Percentiles rank a stretch among this genome's conserved stretches.
Evolutionary conservation across 2,113 vertebrate species (phyloP).

Genomic region (Alosa alosa): DNA sequence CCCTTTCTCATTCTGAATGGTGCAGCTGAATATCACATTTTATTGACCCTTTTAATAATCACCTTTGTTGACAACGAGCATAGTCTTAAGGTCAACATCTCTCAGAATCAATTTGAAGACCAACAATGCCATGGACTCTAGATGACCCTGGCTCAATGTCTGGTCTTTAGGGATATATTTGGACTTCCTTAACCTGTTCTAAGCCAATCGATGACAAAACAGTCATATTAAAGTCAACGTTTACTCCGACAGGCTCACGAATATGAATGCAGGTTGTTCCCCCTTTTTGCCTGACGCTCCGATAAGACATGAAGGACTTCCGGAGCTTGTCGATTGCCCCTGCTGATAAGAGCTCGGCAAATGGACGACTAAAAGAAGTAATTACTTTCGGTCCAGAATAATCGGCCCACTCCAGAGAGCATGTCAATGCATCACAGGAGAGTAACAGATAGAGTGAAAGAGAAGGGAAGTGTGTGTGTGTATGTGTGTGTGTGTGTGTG

Average conservation of each 20-base stretch:
- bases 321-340: slow-evolving; percentile 37
- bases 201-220: background rate
- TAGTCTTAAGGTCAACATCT: background rate
- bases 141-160: background rate
- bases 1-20: background rate
- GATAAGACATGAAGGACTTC: slow-evolving; percentile 19
- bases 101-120: background rate
- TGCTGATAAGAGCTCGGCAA: slow-evolving; percentile 52
- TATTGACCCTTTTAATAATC: background rate
- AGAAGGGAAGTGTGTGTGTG: background rate
- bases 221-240: background rate
- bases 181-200: background rate
- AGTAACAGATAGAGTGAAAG: background rate
- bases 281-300: background rate
- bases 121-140: background rate
- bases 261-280: background rate
- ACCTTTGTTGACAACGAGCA: background rate
- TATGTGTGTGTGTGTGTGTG: background rate
- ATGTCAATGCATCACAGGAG: slow-evolving; percentile 44
- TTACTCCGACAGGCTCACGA: background rate
- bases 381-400: slow-evolving; percentile 57
- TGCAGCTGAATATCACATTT: background rate
- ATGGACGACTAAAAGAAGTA: slow-evolving; percentile 53
- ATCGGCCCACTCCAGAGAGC: slow-evolving; percentile 47
- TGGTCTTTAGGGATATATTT: background rate